Evolutionary conservation across 2,888 invertebrate species (phyloP).

Genomic region (Amphipoea oculea): DNA sequence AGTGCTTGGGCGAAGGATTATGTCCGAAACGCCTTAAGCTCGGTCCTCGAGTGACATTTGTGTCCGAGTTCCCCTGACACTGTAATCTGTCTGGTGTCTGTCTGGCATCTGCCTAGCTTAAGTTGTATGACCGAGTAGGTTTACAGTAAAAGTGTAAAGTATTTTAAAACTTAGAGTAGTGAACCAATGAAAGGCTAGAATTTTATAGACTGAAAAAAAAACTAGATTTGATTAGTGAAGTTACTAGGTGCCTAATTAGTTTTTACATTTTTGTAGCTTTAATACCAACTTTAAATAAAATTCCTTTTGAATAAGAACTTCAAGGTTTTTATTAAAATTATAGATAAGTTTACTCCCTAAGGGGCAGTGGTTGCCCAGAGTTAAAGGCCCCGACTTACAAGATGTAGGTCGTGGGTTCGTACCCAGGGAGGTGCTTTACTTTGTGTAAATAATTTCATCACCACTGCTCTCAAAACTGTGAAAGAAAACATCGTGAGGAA

Average conservation of each 20-base stretch:
- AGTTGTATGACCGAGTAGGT: constrained; percentile 17
- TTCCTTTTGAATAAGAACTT: neutral
- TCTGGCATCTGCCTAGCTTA: constrained; percentile 48
- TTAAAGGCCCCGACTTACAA: neutral
- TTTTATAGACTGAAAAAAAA: constrained; percentile 7
- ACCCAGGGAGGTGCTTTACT: neutral
- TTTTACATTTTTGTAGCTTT: neutral
- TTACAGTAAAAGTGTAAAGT: constrained; percentile 34
- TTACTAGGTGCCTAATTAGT: neutral
- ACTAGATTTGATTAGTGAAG: neutral
- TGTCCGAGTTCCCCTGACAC: constrained; percentile 61
- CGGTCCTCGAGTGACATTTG: constrained; percentile 42
- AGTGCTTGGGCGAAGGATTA: constrained; percentile 53
- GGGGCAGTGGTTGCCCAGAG: neutral
- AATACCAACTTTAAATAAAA: constrained; percentile 10
- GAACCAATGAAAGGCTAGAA: constrained; percentile 4
- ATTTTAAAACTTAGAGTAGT: neutral
- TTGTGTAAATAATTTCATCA: neutral
- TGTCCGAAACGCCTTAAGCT: constrained; percentile 61
- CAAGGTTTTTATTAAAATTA: neutral
- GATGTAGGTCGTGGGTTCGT: neutral
- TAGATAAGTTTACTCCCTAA: neutral
- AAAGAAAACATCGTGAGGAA: no score
- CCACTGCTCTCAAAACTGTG: no score
- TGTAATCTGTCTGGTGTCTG: constrained; percentile 62